Evolutionary conservation across 2,888 invertebrate species (phyloP), one percentile per base, ranked within the genome.

Genomic region (Ellobium chinense): DNA sequence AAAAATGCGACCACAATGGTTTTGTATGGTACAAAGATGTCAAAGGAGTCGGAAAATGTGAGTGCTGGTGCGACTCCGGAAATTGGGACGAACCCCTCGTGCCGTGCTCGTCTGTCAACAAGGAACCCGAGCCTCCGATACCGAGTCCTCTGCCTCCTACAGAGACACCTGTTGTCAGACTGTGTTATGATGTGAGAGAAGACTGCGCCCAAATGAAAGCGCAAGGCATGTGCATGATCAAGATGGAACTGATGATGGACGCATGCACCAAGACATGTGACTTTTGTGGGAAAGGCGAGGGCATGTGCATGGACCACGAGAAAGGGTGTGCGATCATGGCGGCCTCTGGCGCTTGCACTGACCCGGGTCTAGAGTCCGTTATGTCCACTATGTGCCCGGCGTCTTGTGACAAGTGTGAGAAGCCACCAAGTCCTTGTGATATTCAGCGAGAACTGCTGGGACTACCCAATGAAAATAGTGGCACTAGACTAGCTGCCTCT

Each of bases 291-390:
- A 74, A 58, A 12, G 80, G 68, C 1, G 34, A 56, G 18, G n/a
- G 39, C 0, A 39, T 78, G 62, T 83, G 83, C 46, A 83, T 83
- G 83, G 83, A 83, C 65, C 65, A 78, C 65, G 80, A 80, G 24
- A 78, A 74, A 24, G 75, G 78, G 0, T 83, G 83, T 65, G 54
- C 63, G 1, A 12, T 80, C 24, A 56, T 80, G 29, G 82, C 82
- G 12, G 46, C 73, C 12, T 65, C 77, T n/a, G 78, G 74, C 14
- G 62, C 70, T 1, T 80, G 80, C n/a, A 36, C 7, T 1, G 60
- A 68, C 14, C 24, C 29, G 12, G 79, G 34, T 9, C 24, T 79
- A 34, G 21, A 18, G 24, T 4, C 27, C 3, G 1, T 63, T 24
- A 46, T 78, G 54, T 24, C 29, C 1, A 36, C 9, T 1, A n/a